Percentiles rank a stretch among this genome's conserved stretches.
Conservation (phyloP, 2,113 vertebrate genomes). For the Pavo muticus region DNA sequence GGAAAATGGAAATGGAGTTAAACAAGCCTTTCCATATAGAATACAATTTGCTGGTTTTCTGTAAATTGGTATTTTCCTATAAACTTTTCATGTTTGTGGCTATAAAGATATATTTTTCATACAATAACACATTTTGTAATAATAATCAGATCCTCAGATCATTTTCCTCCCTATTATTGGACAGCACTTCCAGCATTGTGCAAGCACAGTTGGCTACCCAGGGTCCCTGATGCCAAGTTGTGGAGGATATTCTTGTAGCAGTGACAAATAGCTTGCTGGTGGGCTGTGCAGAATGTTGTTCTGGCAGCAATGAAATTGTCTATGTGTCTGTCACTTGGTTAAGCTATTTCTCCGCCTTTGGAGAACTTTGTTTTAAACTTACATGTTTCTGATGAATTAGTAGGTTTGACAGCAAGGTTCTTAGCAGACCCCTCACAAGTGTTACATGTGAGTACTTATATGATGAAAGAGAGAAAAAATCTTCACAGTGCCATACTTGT, state of each 20-base stretch:
- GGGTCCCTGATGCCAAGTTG: conserved; percentile 79
- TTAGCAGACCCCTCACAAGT: conserved; percentile 65
- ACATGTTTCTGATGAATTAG: conserved; percentile 69
- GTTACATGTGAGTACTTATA: conserved; percentile 76
- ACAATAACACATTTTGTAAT: conserved; percentile 72
- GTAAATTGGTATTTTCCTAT: conserved; percentile 42
- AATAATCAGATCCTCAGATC: conserved; percentile 70
- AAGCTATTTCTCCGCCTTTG: conserved; percentile 55
- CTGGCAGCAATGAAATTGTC: conserved; percentile 80
- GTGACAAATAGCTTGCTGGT: conserved; percentile 81
- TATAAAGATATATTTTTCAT: conserved; percentile 70
- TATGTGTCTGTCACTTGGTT: conserved; percentile 82
- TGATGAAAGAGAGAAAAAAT: conserved; percentile 75
- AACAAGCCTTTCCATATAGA: background rate
- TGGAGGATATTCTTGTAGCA: conserved; percentile 81
- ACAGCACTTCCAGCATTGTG: conserved; percentile 59
- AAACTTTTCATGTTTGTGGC: conserved; percentile 57
- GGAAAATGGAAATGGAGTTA: background rate
- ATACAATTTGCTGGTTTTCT: conserved; percentile 12
- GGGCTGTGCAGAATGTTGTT: conserved; percentile 78
- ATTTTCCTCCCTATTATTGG: conserved; percentile 62
- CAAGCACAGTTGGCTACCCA: conserved; percentile 79
- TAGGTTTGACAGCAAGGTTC: conserved; percentile 66
- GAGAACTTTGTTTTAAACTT: conserved; percentile 73
- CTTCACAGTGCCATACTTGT: conserved; percentile 84